Base-by-base conservation (phyloP, 2,797 vertebrate genomes). In the Bradypodion pumilum region DNA sequence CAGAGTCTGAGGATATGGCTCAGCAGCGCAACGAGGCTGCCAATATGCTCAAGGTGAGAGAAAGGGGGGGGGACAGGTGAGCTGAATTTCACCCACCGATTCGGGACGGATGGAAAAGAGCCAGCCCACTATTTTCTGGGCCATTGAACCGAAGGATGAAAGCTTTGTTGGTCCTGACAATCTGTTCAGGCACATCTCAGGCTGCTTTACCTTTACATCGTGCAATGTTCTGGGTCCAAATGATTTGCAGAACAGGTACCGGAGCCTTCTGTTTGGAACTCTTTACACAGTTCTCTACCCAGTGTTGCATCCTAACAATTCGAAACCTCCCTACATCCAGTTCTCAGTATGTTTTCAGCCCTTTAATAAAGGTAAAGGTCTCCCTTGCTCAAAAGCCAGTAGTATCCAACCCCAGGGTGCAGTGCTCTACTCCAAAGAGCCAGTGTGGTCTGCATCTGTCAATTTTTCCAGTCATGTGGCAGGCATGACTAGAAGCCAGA, bases 1-100 rank as follows among this genome's bases (percentile, higher is more conserved):
- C 96, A 21, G 97, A 97, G 94, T 97, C 97, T 1, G 95, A 97
- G 93, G 96, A 97, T 93, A 97, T 95, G 19, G 97, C 96, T 7
- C 96, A 97, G 93, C 96, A 97, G 90, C 93, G 97, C 68, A 95
- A 92, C 0, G 97, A 97, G 90, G 97, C 96, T 12, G 95, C 96
- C 37, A 96, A 94, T 44, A 97, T 97, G 97, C 96, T 97, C 2
- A 93, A 97, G 97, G 97, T 95, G 80, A 80, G 7, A 7, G 60
- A n/a, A 29, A 25, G 19, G 4, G n/a, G n/a, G n/a, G n/a, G n/a
- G n/a, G 1, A 32, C 72, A 13, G 42, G 35, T 25, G 5, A 32
- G 32, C 12, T 29, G 32, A 35, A 7, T 10, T 16, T 10, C 25
- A 42, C 7, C 46, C 27, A 42, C 37, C 32, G 19, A 5, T 35